These are phyloP conservation scores for Sitta carolinensis DNA, from an alignment of 2,797 vertebrate genomes.

Conservation along the genomic window DNA sequence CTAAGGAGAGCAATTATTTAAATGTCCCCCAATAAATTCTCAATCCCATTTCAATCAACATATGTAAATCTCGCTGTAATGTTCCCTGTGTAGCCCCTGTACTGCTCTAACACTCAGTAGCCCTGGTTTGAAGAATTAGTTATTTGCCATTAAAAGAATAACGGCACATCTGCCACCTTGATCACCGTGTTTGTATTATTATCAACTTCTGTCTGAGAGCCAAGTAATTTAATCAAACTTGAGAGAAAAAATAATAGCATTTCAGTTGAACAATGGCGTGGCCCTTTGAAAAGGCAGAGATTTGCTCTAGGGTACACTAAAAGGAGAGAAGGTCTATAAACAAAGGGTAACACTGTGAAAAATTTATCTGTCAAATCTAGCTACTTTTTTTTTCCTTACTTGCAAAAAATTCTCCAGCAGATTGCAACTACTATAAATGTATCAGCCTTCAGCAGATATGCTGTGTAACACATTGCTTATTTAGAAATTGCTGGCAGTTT, in stretches of 20 bases:
- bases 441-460: not conserved
- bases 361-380: slow-evolving; percentile 47
- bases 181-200: slow-evolving; percentile 36
- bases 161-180: slow-evolving; percentile 61
- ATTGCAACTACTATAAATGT: not conserved
- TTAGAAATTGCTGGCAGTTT: not conserved
- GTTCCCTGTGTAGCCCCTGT: not conserved
- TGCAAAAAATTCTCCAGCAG: slow-evolving; percentile 33
- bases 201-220: slow-evolving; percentile 46
- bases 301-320: slow-evolving; percentile 53
- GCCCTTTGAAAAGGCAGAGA: slow-evolving; percentile 58
- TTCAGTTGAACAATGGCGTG: slow-evolving; percentile 47
- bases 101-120: not conserved
- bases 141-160: slow-evolving; percentile 34
- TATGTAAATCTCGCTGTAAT: not conserved
- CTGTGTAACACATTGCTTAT: not conserved
- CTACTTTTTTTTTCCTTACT: not conserved
- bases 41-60: slow-evolving; percentile 3
- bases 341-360: slow-evolving; percentile 48
- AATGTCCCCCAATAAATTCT: not conserved
- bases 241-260: slow-evolving; percentile 56
- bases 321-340: slow-evolving; percentile 52
- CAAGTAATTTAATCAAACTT: slow-evolving; percentile 60
- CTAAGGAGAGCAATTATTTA: not conserved
- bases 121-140: not conserved